Evolutionary conservation across 2,888 invertebrate genomes (phyloP).

Genomic region (Hyppa rectilinea): DNA sequence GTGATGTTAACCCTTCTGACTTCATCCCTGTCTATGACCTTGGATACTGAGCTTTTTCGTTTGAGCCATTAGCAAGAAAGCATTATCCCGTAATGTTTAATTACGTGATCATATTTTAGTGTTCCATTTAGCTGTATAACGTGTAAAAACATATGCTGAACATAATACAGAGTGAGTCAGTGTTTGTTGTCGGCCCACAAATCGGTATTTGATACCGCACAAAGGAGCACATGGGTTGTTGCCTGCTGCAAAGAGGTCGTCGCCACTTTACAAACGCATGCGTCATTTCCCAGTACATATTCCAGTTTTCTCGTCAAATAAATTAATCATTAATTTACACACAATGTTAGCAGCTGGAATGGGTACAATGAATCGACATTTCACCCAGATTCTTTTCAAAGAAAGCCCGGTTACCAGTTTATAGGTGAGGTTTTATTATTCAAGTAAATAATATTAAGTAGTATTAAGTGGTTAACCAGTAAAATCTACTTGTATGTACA

Average conservation of each 20-base stretch:
- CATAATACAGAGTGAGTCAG: slow-evolving; percentile 84
- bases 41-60: slow-evolving; percentile 42
- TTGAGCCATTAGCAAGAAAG: slow-evolving; percentile 47
- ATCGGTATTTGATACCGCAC: slow-evolving; percentile 81
- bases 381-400: slow-evolving; percentile 57
- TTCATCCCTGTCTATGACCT: slow-evolving; percentile 49
- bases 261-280: slow-evolving; percentile 76
- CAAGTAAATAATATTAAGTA: slow-evolving; percentile 20
- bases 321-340: slow-evolving; percentile 71
- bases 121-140: slow-evolving; percentile 38
- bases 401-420: slow-evolving; percentile 14
- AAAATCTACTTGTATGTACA: not conserved
- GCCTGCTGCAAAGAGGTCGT: slow-evolving; percentile 81
- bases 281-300: slow-evolving; percentile 82
- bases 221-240: slow-evolving; percentile 81
- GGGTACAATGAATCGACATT: slow-evolving; percentile 51
- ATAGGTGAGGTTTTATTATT: slow-evolving; percentile 27
- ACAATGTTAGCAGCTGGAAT: slow-evolving; percentile 58
- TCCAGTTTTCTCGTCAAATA: slow-evolving; percentile 72
- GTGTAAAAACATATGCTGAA: slow-evolving; percentile 70
- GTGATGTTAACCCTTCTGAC: slow-evolving; percentile 33
- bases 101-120: slow-evolving; percentile 51
- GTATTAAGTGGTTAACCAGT: not conserved
- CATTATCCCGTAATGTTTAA: slow-evolving; percentile 49
- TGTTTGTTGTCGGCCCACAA: slow-evolving; percentile 81